Base-by-base conservation (phyloP, 2,888 invertebrate species). In the Pachycephus smyrnensis region DNA sequence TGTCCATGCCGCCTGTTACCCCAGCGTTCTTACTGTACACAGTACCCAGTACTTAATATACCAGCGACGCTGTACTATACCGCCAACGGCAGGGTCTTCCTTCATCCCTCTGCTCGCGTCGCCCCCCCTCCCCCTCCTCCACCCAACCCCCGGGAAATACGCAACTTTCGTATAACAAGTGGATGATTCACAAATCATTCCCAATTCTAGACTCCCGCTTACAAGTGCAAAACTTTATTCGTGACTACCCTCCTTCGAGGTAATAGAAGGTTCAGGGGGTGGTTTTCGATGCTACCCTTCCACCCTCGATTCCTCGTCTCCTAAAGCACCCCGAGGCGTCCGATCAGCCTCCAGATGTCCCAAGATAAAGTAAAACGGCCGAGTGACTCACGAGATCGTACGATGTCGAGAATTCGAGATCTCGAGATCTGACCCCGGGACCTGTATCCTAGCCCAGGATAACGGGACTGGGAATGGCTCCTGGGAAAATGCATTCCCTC, bases 181-280 rank as follows among this genome's bases (percentile, higher is more conserved):
- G 90, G 88, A 88, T 90, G 90, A 90, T 89, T 90, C 90, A 90
- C 89, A 87, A 89, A 90, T 89, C 90, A 89, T 88, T 86, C 87
- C 87, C 85, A 86, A 86, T 86, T 84, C 83, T 83, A 76, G 71
- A 73, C 76, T 78, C 71, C 73, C 76, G 37, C 76, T 78, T 71
- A 75, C 78, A 68, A 76, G 78, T 75, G 76, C 71, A 35, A 77
- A 80, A 82, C 76, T 84, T 82, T 81, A 77, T 81, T 81, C 80
- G 80, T 31, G 31, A 71, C 71, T 33, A 31, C 71, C 71, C 55
- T 55, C 55, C 55, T 55, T 55, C 55, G 55, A 23, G 55, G 55
- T 9, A 55, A 55, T 55, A 23, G 55, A 55, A 55, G 55, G 55
- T 6, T 55, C 23, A 2, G 55, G 55, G 40, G 23, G 15, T 6